Conservation (phyloP, 2,888 invertebrate genomes). For the Dendrolimus houi region DNA sequence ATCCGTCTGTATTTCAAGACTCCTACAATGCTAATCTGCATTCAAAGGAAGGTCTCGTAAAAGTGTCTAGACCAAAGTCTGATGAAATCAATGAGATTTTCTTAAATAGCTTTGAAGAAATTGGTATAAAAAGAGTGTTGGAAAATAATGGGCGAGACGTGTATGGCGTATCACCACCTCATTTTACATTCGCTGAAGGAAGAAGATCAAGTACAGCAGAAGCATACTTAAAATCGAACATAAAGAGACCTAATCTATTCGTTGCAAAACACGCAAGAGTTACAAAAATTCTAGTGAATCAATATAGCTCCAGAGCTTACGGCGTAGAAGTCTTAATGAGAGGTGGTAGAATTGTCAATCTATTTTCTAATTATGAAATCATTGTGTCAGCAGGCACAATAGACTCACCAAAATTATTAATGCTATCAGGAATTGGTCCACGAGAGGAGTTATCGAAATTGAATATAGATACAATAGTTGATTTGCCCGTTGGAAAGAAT, state of each 20-base stretch:
- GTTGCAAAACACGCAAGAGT: slow-evolving; percentile 45
- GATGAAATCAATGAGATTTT: slow-evolving; percentile 26
- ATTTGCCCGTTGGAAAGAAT: slow-evolving; percentile 58
- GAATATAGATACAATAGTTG: slow-evolving; percentile 31
- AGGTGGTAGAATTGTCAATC: slow-evolving; percentile 27
- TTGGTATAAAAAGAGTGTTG: slow-evolving; percentile 33
- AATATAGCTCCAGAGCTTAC: slow-evolving; percentile 24
- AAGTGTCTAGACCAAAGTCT: slow-evolving; percentile 29
- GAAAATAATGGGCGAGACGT: slow-evolving; percentile 37
- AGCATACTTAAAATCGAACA: slow-evolving; percentile 36
- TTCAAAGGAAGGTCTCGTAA: slow-evolving; percentile 37
- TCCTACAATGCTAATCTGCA: slow-evolving; percentile 29
- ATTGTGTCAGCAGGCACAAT: slow-evolving; percentile 53
- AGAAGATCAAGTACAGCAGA: slow-evolving; percentile 57
- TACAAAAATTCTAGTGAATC: slow-evolving; percentile 46
- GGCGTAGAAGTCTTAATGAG: slow-evolving; percentile 39
- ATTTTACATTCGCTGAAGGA: slow-evolving; percentile 38
- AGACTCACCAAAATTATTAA: slow-evolving; percentile 50
- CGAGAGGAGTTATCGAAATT: slow-evolving; percentile 30
- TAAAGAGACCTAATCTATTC: slow-evolving; percentile 39
- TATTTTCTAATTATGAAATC: slow-evolving; percentile 43
- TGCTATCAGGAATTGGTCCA: slow-evolving; percentile 59
- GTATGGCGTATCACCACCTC: slow-evolving; percentile 30
- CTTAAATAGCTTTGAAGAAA: slow-evolving; percentile 30
- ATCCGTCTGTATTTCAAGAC: slow-evolving; percentile 23